phyloP scores from a whole-genome alignment of 1,140 invertebrate genomes.

The Drosophila subpulchrella region DNA sequence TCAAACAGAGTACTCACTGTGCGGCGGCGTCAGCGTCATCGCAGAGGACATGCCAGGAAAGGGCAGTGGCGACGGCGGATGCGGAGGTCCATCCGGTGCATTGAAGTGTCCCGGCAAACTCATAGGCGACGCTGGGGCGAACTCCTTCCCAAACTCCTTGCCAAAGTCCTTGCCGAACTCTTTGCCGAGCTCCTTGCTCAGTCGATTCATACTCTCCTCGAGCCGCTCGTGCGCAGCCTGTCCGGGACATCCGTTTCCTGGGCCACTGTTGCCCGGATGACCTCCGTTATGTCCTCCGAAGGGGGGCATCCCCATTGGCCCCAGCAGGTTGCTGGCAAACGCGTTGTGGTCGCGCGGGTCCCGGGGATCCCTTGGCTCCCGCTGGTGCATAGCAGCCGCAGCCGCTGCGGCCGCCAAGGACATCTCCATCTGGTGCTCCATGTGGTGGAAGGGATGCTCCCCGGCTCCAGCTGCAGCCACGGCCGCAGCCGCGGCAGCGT shows the following conservation, averaged over 20 bases:
- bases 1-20: conserved; percentile 87
- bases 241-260: conserved; percentile 46
- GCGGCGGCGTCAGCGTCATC: conserved; percentile 90
- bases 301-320: conserved; percentile 84
- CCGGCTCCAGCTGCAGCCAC: conserved; percentile 64
- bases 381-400: conserved; percentile 71
- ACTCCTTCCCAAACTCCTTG: conserved; percentile 80
- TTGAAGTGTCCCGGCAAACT: conserved; percentile 81
- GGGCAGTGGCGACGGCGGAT: conserved; percentile 87
- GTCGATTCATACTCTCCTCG: conserved; percentile 84
- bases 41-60: conserved; percentile 90
- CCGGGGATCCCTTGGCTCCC: conserved; percentile 54
- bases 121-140: conserved; percentile 77
- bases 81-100: conserved; percentile 77
- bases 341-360: conserved; percentile 77
- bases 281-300: conserved; percentile 64
- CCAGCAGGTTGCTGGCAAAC: conserved; percentile 84
- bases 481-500: conserved; percentile 75
- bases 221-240: conserved; percentile 86
- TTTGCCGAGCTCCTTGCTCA: conserved; percentile 83
- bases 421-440: conserved; percentile 84
- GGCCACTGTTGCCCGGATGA: conserved; percentile 22
- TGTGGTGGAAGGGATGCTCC: conserved; percentile 82
- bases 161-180: conserved; percentile 72
- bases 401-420: conserved; percentile 80